Percentiles rank a stretch among this genome's conserved stretches.
These are phyloP conservation scores for Ceratosolen fusciceps DNA, from an alignment of 1,140 invertebrate genomes.

Conservation along the genomic window DNA sequence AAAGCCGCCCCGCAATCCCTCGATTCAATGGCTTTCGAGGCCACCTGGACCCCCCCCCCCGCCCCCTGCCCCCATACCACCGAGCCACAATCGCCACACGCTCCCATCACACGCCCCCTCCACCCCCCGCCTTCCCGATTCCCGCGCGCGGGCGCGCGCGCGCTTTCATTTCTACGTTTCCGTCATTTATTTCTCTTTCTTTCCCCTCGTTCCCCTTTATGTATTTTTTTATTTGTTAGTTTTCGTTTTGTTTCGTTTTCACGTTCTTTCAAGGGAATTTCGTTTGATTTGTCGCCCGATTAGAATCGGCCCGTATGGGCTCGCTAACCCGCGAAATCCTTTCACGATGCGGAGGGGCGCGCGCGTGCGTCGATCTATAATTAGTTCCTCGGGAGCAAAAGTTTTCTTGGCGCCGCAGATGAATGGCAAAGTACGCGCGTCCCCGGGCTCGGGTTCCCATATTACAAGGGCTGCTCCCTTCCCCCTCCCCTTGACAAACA, in stretches of 20 bases:
- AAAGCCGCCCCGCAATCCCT: neutral
- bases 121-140: neutral
- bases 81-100: no score
- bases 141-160: neutral
- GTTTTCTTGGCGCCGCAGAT: conserved; percentile 23
- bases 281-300: neutral
- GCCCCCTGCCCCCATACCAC: no score
- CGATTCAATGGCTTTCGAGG: conserved; percentile 15
- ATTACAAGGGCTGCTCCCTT: neutral
- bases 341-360: neutral
- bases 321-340: neutral
- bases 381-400: conserved; percentile 28
- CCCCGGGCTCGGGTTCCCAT: conserved; percentile 5
- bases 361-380: conserved; percentile 35
- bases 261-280: no score
- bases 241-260: no score
- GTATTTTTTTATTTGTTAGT: no score
- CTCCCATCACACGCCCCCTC: no score
- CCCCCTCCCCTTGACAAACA: no score
- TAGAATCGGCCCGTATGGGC: neutral
- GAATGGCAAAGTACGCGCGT: conserved; percentile 30
- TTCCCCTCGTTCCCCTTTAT: no score
- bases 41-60: no score
- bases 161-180: neutral
- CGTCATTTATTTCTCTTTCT: no score